Evolutionary conservation across 37 sponge, comb jelly and placozoan genomes (phyloP), one percentile per base, ranked within the genome.

Genomic region (Ianthella basta): DNA sequence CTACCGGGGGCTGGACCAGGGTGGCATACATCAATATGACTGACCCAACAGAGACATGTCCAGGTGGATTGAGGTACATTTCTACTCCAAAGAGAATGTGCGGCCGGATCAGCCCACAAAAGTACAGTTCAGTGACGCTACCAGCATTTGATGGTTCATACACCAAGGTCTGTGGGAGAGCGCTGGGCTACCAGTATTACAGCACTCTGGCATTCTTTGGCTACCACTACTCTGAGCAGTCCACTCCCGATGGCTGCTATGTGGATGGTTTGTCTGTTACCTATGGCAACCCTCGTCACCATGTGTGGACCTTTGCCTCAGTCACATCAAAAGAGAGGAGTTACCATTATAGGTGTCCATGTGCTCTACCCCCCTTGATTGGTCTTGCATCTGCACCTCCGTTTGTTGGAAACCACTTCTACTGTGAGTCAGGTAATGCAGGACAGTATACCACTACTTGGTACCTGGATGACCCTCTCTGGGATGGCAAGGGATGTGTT

Each of bases 11-110:
- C 10, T 86, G 87, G 87, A 80, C 20, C 20, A 79, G 87, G 35
- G 29, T 80, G 12, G 87, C 40, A 27, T 80, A 75, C 40, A 59
- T 86, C 60, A 66, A 86, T 44, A 86, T 80, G 70, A 86, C 81
- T 0, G 81, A 86, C n/a, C 40, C 69, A 5, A 10, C 20, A n/a
- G 64, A 55, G 27, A 8, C 35, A 1, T 86, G 87, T 41, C 81
- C 72, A 4, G n/a, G 24, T n/a, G 27, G 30, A 0, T 50, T 80
- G 16, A 29, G 66, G 10, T 0, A 14, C 25, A 29, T 53, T 12
- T 55, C 35, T 0, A 63, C 79, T 0, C 80, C 79, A 61, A 61
- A 34, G 55, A 63, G 64, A 55, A 0, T 56, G 0, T 86, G 86
- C 39, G 67, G 53, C 0, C 77, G 80, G 55, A 19, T 40, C 10